Evolutionary conservation across 1,140 invertebrate species (phyloP).

Genomic region (Bombus sibiricus): DNA sequence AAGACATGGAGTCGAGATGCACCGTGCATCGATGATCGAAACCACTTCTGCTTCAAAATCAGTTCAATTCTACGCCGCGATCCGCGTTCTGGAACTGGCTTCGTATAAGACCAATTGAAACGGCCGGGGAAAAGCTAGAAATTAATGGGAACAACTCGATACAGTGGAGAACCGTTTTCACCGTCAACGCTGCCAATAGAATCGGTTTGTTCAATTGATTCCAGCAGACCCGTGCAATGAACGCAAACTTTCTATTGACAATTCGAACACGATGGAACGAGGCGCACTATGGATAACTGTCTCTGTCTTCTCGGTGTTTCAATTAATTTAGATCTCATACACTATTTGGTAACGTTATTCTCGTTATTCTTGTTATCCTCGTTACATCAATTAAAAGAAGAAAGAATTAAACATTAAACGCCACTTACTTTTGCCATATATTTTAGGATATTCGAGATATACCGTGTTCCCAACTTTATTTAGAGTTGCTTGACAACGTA

Average conservation of each 20-base stretch:
- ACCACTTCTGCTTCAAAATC: constrained; percentile 31
- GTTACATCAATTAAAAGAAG: not conserved
- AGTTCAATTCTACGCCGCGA: not conserved
- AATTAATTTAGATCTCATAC: not conserved
- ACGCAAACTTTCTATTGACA: constrained; percentile 40
- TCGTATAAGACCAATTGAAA: constrained; percentile 34
- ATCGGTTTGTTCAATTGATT: constrained; percentile 43
- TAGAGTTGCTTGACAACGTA: too few species aligned
- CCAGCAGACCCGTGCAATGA: not conserved
- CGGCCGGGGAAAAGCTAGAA: constrained; percentile 14
- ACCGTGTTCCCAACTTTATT: too few species aligned
- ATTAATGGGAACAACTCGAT: constrained; percentile 38
- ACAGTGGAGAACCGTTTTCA: not conserved
- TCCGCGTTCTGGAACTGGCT: not conserved
- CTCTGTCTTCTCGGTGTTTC: not conserved
- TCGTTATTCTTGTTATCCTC: not conserved
- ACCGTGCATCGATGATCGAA: constrained; percentile 15
- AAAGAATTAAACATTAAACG: too few species aligned
- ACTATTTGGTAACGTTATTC: not conserved
- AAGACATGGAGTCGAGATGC: not conserved
- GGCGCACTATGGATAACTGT: not conserved
- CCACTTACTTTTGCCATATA: not conserved
- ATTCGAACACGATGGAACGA: not conserved
- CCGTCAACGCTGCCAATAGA: constrained; percentile 10
- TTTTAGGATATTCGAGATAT: not conserved